Conservation (phyloP, 2,888 invertebrate genomes). For the Philonicus albiceps region DNA sequence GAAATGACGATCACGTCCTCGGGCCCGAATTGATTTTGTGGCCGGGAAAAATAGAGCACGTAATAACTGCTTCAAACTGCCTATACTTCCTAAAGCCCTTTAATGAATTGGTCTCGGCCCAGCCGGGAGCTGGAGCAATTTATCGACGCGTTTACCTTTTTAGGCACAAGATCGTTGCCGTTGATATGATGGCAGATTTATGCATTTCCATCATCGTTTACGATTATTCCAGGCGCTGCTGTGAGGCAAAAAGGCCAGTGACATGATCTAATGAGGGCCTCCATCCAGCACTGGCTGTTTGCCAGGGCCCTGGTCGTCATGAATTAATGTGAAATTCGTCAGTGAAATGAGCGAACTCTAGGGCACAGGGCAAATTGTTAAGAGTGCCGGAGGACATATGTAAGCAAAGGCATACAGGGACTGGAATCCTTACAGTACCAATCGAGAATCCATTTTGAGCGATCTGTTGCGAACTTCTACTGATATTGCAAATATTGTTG, state of each 20-base stretch:
- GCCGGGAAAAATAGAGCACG: neutral
- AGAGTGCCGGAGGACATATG: neutral
- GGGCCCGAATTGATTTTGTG: constrained; percentile 15
- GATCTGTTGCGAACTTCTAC: neutral
- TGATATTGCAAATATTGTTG: neutral
- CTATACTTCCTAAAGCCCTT: constrained; percentile 1
- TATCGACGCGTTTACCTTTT: neutral
- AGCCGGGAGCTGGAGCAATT: neutral
- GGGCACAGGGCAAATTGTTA: neutral
- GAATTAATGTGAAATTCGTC: neutral
- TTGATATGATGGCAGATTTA: neutral
- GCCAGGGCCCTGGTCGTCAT: neutral
- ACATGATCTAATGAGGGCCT: neutral
- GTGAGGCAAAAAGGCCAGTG: neutral
- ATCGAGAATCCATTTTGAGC: neutral
- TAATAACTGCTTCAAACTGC: neutral
- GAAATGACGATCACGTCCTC: neutral
- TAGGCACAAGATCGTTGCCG: neutral
- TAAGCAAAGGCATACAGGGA: neutral
- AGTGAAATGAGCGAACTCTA: neutral
- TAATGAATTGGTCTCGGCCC: constrained; percentile 16
- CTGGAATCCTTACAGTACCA: neutral
- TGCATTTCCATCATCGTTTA: constrained; percentile 6
- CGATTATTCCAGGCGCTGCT: neutral
- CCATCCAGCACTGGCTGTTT: neutral